These are phyloP conservation scores for Acrossocheilus wenchowensis DNA, from an alignment of 2,797 vertebrate genomes.

Conservation along the genomic window DNA sequence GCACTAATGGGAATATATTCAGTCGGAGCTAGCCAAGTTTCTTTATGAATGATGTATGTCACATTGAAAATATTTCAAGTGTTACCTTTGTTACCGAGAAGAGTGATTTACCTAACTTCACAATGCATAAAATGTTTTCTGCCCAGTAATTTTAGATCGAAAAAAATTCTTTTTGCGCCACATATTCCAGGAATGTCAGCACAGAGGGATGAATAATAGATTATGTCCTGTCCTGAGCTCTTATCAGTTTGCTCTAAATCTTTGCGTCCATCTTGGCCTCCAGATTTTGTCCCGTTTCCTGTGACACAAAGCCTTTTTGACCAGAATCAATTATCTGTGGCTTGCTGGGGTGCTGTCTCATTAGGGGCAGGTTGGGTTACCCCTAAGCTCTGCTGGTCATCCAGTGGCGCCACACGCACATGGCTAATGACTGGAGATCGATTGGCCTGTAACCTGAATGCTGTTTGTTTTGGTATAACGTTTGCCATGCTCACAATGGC, in stretches of 20 bases:
- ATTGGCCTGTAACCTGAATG: slow-evolving; percentile 76
- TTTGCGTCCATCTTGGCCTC: slow-evolving; percentile 43
- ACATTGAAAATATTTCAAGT: slow-evolving; percentile 13
- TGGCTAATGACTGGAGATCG: slow-evolving; percentile 82
- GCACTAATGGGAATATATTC: slow-evolving; percentile 46
- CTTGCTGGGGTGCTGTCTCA: slow-evolving; percentile 65
- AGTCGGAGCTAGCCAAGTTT: slow-evolving; percentile 6
- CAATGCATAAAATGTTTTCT: slow-evolving; percentile 19
- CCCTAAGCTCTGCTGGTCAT: slow-evolving; percentile 71
- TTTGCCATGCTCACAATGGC: slow-evolving; percentile 69
- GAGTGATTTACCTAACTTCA: slow-evolving; percentile 13
- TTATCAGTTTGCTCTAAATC: slow-evolving; percentile 58
- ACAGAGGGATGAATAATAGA: slow-evolving; percentile 62
- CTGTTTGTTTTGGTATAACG: slow-evolving; percentile 77
- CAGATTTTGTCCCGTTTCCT: slow-evolving; percentile 64
- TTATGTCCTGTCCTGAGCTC: slow-evolving; percentile 56
- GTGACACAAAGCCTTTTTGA: slow-evolving; percentile 71
- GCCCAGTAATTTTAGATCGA: slow-evolving; percentile 14
- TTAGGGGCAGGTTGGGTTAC: slow-evolving; percentile 70
- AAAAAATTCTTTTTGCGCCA: slow-evolving; percentile 30
- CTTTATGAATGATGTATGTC: slow-evolving; percentile 41
- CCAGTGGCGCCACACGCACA: slow-evolving; percentile 80
- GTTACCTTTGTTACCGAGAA: slow-evolving; percentile 29
- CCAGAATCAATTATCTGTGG: slow-evolving; percentile 71
- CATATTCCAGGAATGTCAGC: slow-evolving; percentile 60